Base-by-base conservation (phyloP, 2,888 invertebrate species). In the Lasioglossum leucozonium region DNA sequence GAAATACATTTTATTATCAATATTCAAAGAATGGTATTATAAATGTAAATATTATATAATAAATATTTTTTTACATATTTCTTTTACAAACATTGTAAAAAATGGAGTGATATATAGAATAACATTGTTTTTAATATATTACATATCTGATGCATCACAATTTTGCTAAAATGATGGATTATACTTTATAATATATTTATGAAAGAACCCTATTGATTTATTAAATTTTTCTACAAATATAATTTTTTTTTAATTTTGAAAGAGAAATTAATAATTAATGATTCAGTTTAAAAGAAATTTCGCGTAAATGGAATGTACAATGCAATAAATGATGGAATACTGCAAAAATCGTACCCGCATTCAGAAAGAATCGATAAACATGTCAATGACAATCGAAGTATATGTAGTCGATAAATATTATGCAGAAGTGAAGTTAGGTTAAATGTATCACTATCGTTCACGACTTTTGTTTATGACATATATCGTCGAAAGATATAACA, bases 311-410 rank as follows among this genome's bases (percentile, higher is more conserved):
- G 10, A 55, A n/a, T n/a, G 6, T 22, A 16, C 18, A 22, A 58
- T 58, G 10, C 30, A 37, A 72, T 22, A 44, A 67, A 58, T 4
- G 62, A 1, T 13, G 4, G 34, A 71, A 44, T 34, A 13, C 13
- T 65, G 44, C 6, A 55, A 72, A 74, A 71, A 16, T 69, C 58
- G 55, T 6, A 44, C 18, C 6, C 42, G 62, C 18, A 22, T 65
- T 55, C 34, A 82, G 51, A 72, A 77, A 83, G 34, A 83, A 58
- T 83, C 75, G 78, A 75, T 78, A 75, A 78, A 83, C 30, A 44
- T 78, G 84, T 82, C 77, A 84, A 84, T 71, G 83, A 77, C 62
- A 72, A 78, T 84, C 84, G 55, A 77, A 75, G 75, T 83, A 55
- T n/a, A 47, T 5, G 13, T 65, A 84, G 84, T 84, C 84, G 78